Conservation (phyloP, 53 echinoderm and acorn worm species). For the Antedon mediterranea region DNA sequence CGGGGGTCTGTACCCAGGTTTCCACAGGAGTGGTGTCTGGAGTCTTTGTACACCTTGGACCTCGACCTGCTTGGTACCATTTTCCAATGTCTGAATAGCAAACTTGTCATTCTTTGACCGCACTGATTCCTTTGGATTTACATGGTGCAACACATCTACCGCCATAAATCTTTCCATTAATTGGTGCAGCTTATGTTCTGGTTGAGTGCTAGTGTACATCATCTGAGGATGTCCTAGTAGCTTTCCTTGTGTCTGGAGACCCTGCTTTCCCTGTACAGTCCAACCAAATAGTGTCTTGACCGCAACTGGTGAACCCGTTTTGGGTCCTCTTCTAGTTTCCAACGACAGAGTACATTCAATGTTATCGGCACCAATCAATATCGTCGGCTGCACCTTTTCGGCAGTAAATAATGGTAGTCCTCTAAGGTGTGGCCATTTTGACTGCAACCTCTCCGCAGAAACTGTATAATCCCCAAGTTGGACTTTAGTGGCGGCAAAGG, state of each 20-base stretch:
- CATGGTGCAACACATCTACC: constrained; percentile 2
- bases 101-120: constrained; percentile 1
- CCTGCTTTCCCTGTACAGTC: constrained; percentile 19
- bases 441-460: constrained; percentile 3
- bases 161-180: constrained; percentile 19
- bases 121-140: constrained; percentile 5
- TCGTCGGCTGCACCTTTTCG: constrained; percentile 9
- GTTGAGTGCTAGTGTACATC: constrained; percentile 13
- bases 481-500: constrained; percentile 3
- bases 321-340: not conserved
- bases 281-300: constrained; percentile 22
- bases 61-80: not conserved
- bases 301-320: constrained; percentile 5
- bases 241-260: constrained; percentile 18
- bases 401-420: constrained; percentile 11
- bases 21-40: constrained; percentile 8
- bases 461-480: constrained; percentile 3
- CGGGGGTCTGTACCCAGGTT: constrained; percentile 5
- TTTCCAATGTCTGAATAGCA: not conserved
- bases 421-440: constrained; percentile 12
- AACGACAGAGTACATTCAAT: constrained; percentile 13
- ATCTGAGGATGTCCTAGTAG: not conserved
- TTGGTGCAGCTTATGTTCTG: constrained; percentile 1
- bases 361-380: constrained; percentile 15
- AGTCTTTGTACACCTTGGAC: not conserved